Evolutionary conservation across 2,797 vertebrate species (phyloP).

Genomic region (Dendrocincla fuliginosa): DNA sequence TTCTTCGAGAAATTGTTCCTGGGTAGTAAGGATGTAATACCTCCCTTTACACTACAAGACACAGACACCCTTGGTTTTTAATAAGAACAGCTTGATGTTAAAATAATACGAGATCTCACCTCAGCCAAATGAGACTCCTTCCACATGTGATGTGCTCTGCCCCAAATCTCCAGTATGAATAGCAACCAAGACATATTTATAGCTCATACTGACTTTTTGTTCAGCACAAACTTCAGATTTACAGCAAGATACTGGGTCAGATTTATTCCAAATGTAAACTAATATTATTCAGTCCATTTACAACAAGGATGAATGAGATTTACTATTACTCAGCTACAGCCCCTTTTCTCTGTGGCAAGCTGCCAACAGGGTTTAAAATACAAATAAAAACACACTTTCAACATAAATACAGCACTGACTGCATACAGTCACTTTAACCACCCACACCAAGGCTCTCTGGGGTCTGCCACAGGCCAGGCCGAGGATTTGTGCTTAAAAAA

Average conservation of each 20-base stretch:
- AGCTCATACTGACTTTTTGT: constrained; percentile 23
- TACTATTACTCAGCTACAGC: neutral
- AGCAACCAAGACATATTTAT: constrained; percentile 40
- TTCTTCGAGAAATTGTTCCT: neutral
- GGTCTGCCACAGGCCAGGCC: neutral
- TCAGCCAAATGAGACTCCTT: neutral
- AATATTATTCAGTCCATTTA: neutral
- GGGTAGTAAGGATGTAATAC: neutral
- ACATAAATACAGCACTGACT: neutral
- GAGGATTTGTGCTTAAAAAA: neutral
- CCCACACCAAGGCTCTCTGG: neutral
- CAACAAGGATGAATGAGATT: constrained; percentile 35
- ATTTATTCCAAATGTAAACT: neutral
- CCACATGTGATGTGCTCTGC: neutral
- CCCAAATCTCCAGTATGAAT: constrained; percentile 1
- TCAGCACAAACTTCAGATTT: constrained; percentile 11
- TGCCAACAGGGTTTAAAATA: neutral
- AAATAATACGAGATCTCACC: neutral
- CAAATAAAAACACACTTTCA: neutral
- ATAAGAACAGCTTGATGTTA: neutral
- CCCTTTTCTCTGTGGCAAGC: neutral
- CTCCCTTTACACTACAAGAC: neutral
- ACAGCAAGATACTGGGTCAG: neutral
- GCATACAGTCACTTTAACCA: neutral
- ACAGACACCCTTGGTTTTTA: neutral